Conservation (phyloP, 2,888 invertebrate genomes). For the Lasioglossum malachurum region DNA sequence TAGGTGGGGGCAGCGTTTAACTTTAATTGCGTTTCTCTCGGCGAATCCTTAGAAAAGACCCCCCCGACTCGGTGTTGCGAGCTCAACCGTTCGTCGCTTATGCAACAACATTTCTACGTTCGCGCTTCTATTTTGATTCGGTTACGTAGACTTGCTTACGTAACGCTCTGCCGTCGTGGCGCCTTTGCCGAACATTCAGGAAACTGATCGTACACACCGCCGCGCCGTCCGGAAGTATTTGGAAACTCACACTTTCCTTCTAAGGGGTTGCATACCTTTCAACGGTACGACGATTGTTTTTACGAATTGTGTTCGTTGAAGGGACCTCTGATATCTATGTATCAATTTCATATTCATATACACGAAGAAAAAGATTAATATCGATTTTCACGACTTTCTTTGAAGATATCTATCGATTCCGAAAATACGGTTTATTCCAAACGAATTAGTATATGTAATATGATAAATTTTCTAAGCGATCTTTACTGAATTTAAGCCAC, state of each 20-base stretch:
- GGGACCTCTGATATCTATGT: no score
- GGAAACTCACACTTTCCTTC: not conserved
- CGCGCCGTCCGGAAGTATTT: not conserved
- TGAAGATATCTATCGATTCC: not conserved
- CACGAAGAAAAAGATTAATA: no score
- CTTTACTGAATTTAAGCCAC: slow-evolving; percentile 36
- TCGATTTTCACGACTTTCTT: not conserved
- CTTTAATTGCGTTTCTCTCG: slow-evolving; percentile 81
- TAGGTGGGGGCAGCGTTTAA: slow-evolving; percentile 76
- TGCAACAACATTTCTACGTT: slow-evolving; percentile 75
- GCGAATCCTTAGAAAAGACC: slow-evolving; percentile 78
- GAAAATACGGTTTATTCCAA: not conserved
- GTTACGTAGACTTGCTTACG: slow-evolving; percentile 45
- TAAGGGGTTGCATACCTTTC: not conserved
- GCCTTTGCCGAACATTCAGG: slow-evolving; percentile 22
- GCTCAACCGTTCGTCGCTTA: slow-evolving; percentile 73
- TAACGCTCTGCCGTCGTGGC: slow-evolving; percentile 29
- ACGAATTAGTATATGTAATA: not conserved
- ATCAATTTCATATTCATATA: no score
- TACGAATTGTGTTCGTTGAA: not conserved
- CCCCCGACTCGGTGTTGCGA: slow-evolving; percentile 68
- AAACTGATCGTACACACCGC: not conserved
- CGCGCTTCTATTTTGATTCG: slow-evolving; percentile 54
- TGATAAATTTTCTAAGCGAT: not conserved
- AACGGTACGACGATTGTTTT: not conserved